Percentiles rank a stretch among this genome's conserved stretches.
Conservation (phyloP, 2,113 vertebrate species). For the Boulengeromyrus knoepffleri region DNA sequence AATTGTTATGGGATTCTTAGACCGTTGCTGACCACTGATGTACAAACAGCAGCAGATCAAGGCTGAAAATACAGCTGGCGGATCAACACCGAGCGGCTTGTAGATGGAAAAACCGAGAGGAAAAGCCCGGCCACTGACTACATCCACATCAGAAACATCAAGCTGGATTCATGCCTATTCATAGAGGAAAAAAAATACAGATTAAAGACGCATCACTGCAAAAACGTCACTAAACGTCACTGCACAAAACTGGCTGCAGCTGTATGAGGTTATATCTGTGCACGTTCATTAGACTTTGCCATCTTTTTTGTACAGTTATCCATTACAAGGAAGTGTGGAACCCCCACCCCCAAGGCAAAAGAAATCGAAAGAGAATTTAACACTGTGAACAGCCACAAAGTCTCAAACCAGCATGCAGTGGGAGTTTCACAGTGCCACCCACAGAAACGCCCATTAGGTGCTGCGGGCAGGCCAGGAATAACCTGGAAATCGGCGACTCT, state of each 20-base stretch:
- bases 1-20: neutral
- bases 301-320: neutral
- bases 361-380: neutral
- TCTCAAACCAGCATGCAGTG: constrained; percentile 17
- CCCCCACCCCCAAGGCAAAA: neutral
- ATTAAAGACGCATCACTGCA: neutral
- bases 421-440: constrained; percentile 24
- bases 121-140: neutral
- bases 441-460: constrained; percentile 23
- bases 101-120: neutral
- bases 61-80: neutral
- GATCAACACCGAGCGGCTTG: neutral
- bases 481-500: constrained; percentile 1
- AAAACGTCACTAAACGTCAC: neutral
- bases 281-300: neutral
- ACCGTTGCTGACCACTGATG: neutral
- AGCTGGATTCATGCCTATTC: neutral
- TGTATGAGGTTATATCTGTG: neutral
- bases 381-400: neutral
- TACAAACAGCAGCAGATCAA: neutral
- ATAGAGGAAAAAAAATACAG: neutral
- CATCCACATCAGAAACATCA: neutral
- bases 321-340: neutral
- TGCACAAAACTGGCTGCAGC: neutral
- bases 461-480: constrained; percentile 33